Conservation (phyloP, 2,888 invertebrate species). For the Diabrotica balteata region DNA sequence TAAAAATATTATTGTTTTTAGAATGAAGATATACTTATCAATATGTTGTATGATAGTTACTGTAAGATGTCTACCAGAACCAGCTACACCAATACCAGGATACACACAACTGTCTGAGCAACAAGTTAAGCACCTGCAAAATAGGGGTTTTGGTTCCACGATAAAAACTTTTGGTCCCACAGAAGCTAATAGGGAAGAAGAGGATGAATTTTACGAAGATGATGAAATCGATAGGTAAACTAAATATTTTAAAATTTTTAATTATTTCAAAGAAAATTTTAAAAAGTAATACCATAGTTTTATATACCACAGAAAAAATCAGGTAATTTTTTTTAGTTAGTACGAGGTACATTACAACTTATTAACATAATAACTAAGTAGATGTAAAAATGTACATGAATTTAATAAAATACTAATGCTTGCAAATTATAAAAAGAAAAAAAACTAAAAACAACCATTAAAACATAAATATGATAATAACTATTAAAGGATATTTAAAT, state of each 20-base stretch:
- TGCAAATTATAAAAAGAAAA: too few relatives aligned
- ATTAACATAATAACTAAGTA: too few relatives aligned
- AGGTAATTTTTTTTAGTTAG: too few relatives aligned
- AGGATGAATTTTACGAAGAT: slow-evolving; percentile 36
- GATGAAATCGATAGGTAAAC: slow-evolving; percentile 38
- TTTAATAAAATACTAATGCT: too few relatives aligned
- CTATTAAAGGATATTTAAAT: too few relatives aligned
- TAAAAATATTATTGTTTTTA: slow-evolving; percentile 27
- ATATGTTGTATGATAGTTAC: slow-evolving; percentile 30
- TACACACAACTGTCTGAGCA: slow-evolving; percentile 38
- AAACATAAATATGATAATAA: too few relatives aligned
- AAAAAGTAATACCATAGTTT: too few relatives aligned
- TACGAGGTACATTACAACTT: too few relatives aligned
- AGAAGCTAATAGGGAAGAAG: slow-evolving; percentile 39
- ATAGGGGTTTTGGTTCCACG: slow-evolving; percentile 41
- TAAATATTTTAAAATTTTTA: background rate
- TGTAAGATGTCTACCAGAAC: slow-evolving; percentile 38
- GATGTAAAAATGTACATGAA: too few relatives aligned
- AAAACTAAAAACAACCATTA: too few relatives aligned
- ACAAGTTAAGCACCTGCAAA: slow-evolving; percentile 41
- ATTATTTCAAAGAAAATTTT: too few relatives aligned
- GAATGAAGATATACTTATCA: slow-evolving; percentile 39
- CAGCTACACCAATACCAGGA: slow-evolving; percentile 37
- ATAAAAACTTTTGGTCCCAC: slow-evolving; percentile 40
- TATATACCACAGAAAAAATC: too few relatives aligned